Percentiles rank a stretch among this genome's conserved stretches.
These are phyloP conservation scores for Megalops atlanticus DNA, from an alignment of 2,113 vertebrate species.

Conservation along the genomic window DNA sequence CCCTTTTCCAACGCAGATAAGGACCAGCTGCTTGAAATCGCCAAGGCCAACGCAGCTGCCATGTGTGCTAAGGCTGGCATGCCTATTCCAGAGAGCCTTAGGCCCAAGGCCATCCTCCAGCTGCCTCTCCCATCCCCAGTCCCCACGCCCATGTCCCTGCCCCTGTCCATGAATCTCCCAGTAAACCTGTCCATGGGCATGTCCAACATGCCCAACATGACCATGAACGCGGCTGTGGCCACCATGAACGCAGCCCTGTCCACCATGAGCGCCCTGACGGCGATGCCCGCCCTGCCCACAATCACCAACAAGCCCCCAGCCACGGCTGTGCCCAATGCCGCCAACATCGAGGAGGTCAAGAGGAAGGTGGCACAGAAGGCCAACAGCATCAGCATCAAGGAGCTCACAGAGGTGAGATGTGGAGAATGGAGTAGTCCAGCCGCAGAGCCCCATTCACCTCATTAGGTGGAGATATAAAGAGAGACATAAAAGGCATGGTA, in stretches of 20 bases:
- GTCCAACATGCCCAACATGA: slow-evolving; percentile 74
- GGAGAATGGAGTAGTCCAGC: background rate
- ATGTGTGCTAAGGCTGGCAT: slow-evolving; percentile 98
- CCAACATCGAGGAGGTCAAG: slow-evolving; percentile 79
- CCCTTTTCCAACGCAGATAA: slow-evolving; percentile 77
- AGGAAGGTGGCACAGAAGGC: slow-evolving; percentile 91
- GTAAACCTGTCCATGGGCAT: slow-evolving; percentile 68
- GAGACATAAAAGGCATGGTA: no score
- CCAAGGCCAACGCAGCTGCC: slow-evolving; percentile 97
- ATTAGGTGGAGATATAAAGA: no score
- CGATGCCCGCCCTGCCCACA: slow-evolving; percentile 74
- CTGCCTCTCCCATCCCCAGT: slow-evolving; percentile 74
- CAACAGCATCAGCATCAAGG: slow-evolving; percentile 92
- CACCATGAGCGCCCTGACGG: slow-evolving; percentile 76
- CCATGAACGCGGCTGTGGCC: slow-evolving; percentile 75
- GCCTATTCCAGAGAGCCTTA: slow-evolving; percentile 91
- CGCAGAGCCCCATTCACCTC: no score
- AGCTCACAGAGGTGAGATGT: slow-evolving; percentile 90
- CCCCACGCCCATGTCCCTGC: slow-evolving; percentile 68
- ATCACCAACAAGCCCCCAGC: slow-evolving; percentile 78
- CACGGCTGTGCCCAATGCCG: slow-evolving; percentile 68
- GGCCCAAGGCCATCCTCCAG: slow-evolving; percentile 86
- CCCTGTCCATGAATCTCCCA: slow-evolving; percentile 68
- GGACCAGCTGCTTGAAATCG: slow-evolving; percentile 96
- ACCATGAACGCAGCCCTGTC: slow-evolving; percentile 76